phyloP scores from a whole-genome alignment of 2,113 vertebrate species.

The Hemiscyllium ocellatum region DNA sequence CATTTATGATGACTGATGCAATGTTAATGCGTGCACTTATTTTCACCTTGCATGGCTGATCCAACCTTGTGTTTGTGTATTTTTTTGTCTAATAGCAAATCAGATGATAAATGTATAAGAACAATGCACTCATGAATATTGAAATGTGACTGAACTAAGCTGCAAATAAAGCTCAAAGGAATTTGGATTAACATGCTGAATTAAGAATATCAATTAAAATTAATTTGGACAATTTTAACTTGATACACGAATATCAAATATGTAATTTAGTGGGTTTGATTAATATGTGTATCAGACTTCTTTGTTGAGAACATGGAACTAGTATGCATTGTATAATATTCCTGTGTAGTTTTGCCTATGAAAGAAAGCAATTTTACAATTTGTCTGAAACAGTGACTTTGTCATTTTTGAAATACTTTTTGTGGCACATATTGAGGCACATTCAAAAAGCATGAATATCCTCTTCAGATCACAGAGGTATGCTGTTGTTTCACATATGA shows the following conservation, averaged over 20 bases:
- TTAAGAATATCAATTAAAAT: background rate
- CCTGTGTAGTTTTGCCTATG: background rate
- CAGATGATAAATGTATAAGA: background rate
- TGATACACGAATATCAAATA: background rate
- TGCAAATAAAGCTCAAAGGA: background rate
- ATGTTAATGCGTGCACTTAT: background rate
- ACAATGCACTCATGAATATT: background rate
- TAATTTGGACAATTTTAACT: background rate
- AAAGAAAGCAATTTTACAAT: background rate
- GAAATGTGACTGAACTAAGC: background rate
- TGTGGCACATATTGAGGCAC: background rate
- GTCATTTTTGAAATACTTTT: background rate
- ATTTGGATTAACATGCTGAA: background rate
- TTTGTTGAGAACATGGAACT: background rate
- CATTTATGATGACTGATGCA: background rate
- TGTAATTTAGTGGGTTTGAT: background rate
- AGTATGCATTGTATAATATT: background rate
- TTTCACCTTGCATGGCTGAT: background rate
- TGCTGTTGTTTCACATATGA: background rate
- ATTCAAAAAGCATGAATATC: background rate
- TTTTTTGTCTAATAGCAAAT: background rate
- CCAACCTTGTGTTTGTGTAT: background rate
- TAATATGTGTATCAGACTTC: background rate
- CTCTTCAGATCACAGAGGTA: background rate
- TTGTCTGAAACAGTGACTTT: background rate